Conservation (phyloP, 2,888 invertebrate species). For the Mylabris sibirica region DNA sequence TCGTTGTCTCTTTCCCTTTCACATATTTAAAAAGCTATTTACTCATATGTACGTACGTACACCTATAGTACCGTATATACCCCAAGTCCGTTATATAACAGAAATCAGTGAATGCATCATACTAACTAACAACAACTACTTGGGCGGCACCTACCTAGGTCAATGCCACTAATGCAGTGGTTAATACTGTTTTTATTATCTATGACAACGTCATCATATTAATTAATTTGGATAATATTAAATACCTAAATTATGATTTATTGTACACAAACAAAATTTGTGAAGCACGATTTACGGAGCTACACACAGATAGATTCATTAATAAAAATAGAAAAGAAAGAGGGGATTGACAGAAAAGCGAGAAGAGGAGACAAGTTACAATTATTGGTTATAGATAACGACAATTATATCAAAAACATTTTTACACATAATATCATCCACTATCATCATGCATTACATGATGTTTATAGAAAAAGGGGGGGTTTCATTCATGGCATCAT, state of each 20-base stretch:
- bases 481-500: no score
- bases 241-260: slow-evolving; percentile 28
- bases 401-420: no score
- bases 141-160: slow-evolving; percentile 51
- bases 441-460: no score
- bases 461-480: no score
- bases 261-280: slow-evolving; percentile 32
- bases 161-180: slow-evolving; percentile 44
- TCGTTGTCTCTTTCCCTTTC: not conserved
- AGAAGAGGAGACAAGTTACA: no score
- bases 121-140: slow-evolving; percentile 40
- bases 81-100: slow-evolving; percentile 42
- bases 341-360: not conserved
- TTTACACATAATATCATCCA: no score
- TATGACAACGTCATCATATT: slow-evolving; percentile 41
- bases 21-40: not conserved
- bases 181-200: slow-evolving; percentile 31
- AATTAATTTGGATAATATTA: slow-evolving; percentile 43
- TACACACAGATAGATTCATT: slow-evolving; percentile 29
- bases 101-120: slow-evolving; percentile 39
- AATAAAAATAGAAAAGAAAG: not conserved
- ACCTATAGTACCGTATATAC: slow-evolving; percentile 27
- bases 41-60: not conserved
- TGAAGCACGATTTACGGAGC: slow-evolving; percentile 10
- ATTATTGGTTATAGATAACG: no score